Evolutionary conservation across 2,113 vertebrate genomes (phyloP).

Genomic region (Glaucidium brasilianum): DNA sequence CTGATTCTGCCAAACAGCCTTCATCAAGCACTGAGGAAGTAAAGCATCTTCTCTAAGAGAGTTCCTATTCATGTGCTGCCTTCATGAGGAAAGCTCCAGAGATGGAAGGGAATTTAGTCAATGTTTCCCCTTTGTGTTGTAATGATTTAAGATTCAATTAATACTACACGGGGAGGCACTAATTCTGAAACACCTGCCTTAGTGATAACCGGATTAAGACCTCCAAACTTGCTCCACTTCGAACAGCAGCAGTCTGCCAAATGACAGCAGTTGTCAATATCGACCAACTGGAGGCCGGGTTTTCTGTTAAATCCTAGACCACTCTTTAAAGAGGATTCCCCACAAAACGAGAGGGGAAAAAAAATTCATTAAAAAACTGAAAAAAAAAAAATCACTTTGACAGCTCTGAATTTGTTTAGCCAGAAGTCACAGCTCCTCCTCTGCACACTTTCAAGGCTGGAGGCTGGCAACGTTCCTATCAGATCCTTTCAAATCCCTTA

Average conservation of each 20-base stretch:
- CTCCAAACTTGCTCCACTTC: slow-evolving; percentile 6
- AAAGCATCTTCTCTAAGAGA: background rate
- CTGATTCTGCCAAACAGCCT: slow-evolving; percentile 6
- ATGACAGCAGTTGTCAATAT: slow-evolving; percentile 25
- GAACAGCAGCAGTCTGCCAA: background rate
- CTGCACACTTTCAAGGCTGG: background rate
- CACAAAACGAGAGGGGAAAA: background rate
- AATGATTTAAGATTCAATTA: slow-evolving; percentile 44
- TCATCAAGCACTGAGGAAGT: slow-evolving; percentile 1
- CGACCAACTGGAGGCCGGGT: background rate
- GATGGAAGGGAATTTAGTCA: slow-evolving; percentile 27
- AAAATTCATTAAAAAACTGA: background rate
- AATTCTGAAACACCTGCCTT: slow-evolving; percentile 29
- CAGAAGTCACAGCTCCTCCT: slow-evolving; percentile 31
- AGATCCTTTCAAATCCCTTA: background rate
- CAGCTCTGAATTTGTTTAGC: background rate
- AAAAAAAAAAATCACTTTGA: background rate
- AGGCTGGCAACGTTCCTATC: background rate
- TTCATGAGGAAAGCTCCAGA: slow-evolving; percentile 22
- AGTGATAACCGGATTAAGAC: slow-evolving; percentile 18
- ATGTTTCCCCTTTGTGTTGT: background rate
- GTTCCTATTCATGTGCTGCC: background rate
- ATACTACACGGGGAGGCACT: background rate
- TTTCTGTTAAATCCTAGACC: background rate
- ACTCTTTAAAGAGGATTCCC: background rate